A percentile compares a stretch with the other conserved stretches of the same genome.
Evolutionary conservation across 2,888 invertebrate species (phyloP).

Genomic region (Oligia latruncula): DNA sequence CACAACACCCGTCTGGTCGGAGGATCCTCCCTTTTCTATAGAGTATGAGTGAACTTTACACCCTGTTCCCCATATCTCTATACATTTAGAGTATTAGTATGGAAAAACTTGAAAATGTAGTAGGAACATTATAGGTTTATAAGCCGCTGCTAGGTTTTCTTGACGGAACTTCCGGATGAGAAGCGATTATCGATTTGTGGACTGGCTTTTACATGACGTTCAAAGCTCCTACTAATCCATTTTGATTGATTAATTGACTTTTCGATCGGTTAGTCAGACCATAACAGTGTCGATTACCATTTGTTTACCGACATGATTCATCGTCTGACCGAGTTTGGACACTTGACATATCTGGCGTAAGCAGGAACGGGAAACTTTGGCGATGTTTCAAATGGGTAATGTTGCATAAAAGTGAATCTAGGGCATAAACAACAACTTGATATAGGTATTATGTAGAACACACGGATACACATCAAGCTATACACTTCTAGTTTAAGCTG

Average conservation of each 20-base stretch:
- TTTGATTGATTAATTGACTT: conserved; percentile 4
- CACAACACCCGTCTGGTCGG: no score
- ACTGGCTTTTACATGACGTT: neutral
- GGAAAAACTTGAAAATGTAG: no score
- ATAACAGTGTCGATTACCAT: conserved; percentile 9
- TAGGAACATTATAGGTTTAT: no score
- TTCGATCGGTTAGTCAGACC: neutral
- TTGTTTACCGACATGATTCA: conserved; percentile 46
- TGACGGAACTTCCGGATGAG: no score
- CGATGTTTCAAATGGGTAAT: conserved; percentile 42
- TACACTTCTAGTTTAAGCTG: no score
- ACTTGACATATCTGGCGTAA: conserved; percentile 42
- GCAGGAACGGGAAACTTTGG: conserved; percentile 49
- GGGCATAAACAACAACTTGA: conserved; percentile 15
- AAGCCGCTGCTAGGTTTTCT: no score
- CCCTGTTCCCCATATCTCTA: no score
- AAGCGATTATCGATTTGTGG: neutral
- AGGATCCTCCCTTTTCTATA: no score
- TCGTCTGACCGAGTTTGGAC: conserved; percentile 13
- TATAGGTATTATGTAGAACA: no score
- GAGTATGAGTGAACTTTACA: no score
- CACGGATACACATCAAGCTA: no score
- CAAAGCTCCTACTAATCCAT: neutral
- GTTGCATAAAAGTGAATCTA: conserved; percentile 34
- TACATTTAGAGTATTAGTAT: no score